Conservation (phyloP, 2,888 invertebrate genomes). For the Labia minor region DNA sequence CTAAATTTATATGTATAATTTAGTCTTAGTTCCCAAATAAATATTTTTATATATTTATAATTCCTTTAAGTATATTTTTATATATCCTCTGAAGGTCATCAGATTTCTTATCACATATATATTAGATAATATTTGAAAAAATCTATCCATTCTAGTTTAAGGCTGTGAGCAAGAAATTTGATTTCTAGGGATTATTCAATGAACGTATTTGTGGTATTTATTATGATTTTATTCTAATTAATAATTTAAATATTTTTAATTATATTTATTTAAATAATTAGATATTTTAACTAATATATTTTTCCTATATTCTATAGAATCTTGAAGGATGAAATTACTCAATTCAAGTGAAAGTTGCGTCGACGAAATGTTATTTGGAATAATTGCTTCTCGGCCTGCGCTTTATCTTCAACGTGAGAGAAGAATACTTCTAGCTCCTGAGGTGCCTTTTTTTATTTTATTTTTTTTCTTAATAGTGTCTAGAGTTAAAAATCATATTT, state of each 20-base stretch:
- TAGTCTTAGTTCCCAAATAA: too few relatives aligned
- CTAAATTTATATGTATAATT: too few relatives aligned
- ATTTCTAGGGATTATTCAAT: neutral
- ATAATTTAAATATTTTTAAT: neutral
- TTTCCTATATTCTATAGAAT: neutral
- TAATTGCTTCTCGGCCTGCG: conserved; percentile 42
- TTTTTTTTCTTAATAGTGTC: neutral
- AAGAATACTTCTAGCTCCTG: conserved; percentile 41
- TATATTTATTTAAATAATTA: too few relatives aligned
- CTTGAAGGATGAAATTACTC: conserved; percentile 39
- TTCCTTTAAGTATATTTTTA: too few relatives aligned
- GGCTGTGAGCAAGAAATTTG: conserved; percentile 29
- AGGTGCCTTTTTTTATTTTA: conserved; percentile 33
- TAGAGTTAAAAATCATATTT: neutral
- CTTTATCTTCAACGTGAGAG: conserved; percentile 44
- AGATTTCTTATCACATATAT: too few relatives aligned
- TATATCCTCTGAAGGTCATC: too few relatives aligned
- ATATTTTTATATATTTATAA: too few relatives aligned
- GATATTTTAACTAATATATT: neutral
- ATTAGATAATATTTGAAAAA: too few relatives aligned
- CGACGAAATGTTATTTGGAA: conserved; percentile 46
- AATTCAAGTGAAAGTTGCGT: conserved; percentile 42
- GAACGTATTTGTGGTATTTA: neutral
- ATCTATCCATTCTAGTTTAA: conserved; percentile 32
- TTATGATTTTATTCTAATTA: neutral